Conservation (phyloP, 2,113 vertebrate species). For the Laterallus jamaicensis region DNA sequence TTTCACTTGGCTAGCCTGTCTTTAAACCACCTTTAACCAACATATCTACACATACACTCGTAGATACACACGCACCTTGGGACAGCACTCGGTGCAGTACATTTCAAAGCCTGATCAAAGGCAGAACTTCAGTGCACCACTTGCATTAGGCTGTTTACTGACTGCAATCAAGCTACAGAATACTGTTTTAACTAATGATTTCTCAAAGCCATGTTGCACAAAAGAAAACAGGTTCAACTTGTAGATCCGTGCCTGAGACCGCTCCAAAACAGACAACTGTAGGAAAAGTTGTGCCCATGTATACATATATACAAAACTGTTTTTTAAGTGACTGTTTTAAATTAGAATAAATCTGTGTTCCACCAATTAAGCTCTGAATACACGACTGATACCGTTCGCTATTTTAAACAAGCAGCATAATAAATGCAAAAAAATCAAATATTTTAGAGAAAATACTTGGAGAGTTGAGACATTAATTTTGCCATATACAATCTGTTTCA, state of each 20-base stretch:
- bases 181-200: conserved; percentile 24
- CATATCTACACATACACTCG: neutral
- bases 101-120: neutral
- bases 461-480: conserved; percentile 75
- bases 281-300: conserved; percentile 64
- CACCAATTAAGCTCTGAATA: conserved; percentile 65
- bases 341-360: conserved; percentile 67
- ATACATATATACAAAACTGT: conserved; percentile 67
- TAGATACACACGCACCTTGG: neutral
- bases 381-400: conserved; percentile 20
- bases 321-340: conserved; percentile 68
- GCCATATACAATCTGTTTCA: conserved; percentile 76
- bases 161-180: neutral
- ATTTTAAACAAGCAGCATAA: conserved; percentile 65
- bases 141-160: neutral
- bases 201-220: conserved; percentile 43
- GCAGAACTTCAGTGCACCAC: neutral
- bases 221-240: conserved; percentile 54
- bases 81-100: neutral
- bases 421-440: conserved; percentile 78
- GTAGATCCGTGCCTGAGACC: conserved; percentile 46
- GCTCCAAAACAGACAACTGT: conserved; percentile 67
- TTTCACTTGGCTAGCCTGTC: neutral
- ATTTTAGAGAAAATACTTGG: conserved; percentile 76
- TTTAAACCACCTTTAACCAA: neutral